Percentiles rank a stretch among this genome's conserved stretches.
Conservation (phyloP, 2,113 vertebrate species). For the Mustela nigripes region DNA sequence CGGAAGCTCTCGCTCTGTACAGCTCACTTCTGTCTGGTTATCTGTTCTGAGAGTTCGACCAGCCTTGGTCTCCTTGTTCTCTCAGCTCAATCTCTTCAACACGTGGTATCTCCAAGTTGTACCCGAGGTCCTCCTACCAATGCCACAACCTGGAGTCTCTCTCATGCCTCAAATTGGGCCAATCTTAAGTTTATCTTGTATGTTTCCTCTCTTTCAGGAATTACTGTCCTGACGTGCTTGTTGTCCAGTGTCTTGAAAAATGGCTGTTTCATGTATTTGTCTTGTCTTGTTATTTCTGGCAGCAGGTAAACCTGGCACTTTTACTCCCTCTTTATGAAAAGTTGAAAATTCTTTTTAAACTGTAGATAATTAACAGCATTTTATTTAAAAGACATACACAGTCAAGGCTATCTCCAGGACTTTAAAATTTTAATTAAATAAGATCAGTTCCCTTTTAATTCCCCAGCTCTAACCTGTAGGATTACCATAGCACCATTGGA, state of each 20-base stretch:
- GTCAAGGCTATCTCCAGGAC: background rate
- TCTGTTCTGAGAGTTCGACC: background rate
- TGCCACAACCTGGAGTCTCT: background rate
- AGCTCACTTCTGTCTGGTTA: background rate
- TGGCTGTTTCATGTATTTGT: background rate
- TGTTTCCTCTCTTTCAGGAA: background rate
- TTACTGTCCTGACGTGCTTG: background rate
- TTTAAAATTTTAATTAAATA: background rate
- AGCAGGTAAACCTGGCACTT: background rate
- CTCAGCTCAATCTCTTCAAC: background rate
- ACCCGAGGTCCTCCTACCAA: background rate
- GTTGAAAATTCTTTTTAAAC: background rate
- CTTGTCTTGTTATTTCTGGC: background rate
- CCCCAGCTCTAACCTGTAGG: background rate
- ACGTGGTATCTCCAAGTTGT: fast-evolving
- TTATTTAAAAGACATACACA: background rate
- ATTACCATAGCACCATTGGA: background rate
- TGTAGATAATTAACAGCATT: background rate
- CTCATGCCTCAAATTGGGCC: background rate
- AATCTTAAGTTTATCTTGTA: background rate
- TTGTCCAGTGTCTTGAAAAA: background rate
- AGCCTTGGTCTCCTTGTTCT: background rate
- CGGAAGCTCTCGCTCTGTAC: background rate
- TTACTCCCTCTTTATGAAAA: background rate
- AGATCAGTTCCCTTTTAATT: background rate